Base-by-base conservation (phyloP, 1,140 invertebrate species). In the Caerostris extrusa region DNA sequence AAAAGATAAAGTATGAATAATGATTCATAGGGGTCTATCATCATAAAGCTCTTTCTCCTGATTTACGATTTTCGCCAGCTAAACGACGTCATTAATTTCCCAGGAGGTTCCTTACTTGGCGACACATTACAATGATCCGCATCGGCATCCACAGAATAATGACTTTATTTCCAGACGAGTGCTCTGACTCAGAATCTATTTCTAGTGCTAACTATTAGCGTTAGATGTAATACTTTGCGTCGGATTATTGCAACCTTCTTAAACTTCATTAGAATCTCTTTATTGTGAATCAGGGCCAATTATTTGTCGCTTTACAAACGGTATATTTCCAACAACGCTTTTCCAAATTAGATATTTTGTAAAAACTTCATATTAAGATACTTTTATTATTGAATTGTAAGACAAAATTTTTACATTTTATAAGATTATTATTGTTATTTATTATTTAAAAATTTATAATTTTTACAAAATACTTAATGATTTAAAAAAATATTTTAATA, bases 31-130 rank as follows among this genome's bases (percentile, higher is more conserved):
- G 88, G 88, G 87, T 90, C 93, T 94, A 94, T 94, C 93, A 90
- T 90, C 87, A 86, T 90, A 90, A 94, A 94, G 93, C 93, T 83
- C 93, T 57, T 60, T 90, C 71, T 94, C 81, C 88, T 94, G 93
- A 94, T 94, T 94, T 90, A 94, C 87, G 93, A 94, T 90, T 94
- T 90, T 90, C 87, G 92, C 92, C 58, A 12, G 85, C 83, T 69
- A 90, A 90, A 94, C 86, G 93, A 90, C 87, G 93, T 90, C 93
- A 90, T 94, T 94, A 94, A 94, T 94, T 94, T 94, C 93, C 93
- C 92, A 50, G 57, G 82, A 85, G 92, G 34, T 87, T 55, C 91
- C 64, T 53, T 67, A 53, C 64, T 89, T 60, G 67, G 69, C 55
- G 85, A 89, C 92, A 93, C 81, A 77, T 93, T 92, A 92, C 90